These are phyloP conservation scores for Diabrotica balteata DNA, from an alignment of 2,888 invertebrate species.

Conservation along the genomic window DNA sequence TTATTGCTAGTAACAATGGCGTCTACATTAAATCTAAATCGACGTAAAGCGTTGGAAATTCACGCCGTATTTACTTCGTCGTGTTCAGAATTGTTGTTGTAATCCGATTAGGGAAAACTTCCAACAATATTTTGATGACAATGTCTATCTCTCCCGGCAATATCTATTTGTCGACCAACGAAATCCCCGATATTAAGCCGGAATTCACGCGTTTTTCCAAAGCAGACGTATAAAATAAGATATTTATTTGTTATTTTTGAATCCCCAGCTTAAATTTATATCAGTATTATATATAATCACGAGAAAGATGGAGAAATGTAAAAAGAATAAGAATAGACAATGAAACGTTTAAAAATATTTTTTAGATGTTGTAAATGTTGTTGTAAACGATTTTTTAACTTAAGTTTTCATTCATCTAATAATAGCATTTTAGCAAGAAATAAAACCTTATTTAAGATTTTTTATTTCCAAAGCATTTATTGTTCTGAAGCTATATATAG, in stretches of 20 bases:
- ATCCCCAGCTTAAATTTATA: background rate
- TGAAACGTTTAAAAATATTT: no score
- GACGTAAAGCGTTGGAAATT: constrained; percentile 8
- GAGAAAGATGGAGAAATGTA: no score
- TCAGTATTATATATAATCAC: no score
- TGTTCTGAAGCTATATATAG: no score
- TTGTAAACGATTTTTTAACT: no score
- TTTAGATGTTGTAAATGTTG: no score
- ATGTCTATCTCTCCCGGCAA: constrained; percentile 22
- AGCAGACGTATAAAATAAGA: background rate
- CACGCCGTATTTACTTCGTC: constrained; percentile 12
- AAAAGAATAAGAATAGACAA: no score
- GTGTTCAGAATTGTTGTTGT: constrained; percentile 13
- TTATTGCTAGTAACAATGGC: constrained; percentile 11
- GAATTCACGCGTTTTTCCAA: constrained; percentile 13
- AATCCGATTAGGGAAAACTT: constrained; percentile 39
- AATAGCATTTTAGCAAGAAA: no score
- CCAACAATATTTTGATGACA: constrained; percentile 35
- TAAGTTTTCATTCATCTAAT: no score
- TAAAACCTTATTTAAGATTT: no score
- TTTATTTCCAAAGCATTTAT: no score
- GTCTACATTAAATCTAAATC: background rate
- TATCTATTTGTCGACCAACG: constrained; percentile 41
- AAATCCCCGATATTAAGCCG: constrained; percentile 28
- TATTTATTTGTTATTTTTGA: background rate